phyloP scores from a whole-genome alignment of 2,113 vertebrate species.

The Pterocles gutturalis region DNA sequence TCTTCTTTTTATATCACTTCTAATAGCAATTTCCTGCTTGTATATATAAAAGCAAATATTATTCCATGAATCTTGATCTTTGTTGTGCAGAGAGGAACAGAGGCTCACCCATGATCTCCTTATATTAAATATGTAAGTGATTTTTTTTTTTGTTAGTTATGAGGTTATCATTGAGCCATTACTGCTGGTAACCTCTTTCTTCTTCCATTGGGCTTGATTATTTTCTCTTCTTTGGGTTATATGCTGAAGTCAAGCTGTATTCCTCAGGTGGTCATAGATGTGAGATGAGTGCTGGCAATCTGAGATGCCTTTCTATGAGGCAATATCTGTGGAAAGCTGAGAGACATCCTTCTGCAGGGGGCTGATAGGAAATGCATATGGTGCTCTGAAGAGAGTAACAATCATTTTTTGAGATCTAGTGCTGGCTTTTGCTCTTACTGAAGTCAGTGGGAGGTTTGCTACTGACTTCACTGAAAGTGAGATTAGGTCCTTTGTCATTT shows the following conservation, averaged over 20 bases:
- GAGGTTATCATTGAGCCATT: neutral
- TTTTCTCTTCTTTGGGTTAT: neutral
- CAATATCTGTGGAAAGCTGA: neutral
- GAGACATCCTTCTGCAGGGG: neutral
- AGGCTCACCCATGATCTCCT: neutral
- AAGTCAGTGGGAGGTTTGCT: neutral
- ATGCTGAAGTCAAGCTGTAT: neutral
- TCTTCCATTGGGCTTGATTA: neutral
- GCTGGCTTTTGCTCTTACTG: neutral
- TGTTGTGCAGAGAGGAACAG: neutral
- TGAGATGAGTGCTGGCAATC: neutral
- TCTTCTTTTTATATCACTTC: neutral
- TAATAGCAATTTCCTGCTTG: neutral
- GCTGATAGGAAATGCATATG: constrained; percentile 12
- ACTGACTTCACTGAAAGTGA: neutral
- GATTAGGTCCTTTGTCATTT: neutral
- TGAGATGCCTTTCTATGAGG: neutral
- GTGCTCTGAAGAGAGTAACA: neutral
- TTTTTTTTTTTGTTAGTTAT: neutral
- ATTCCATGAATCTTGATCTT: neutral
- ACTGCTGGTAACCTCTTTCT: neutral
- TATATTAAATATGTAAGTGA: neutral
- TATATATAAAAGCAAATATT: neutral
- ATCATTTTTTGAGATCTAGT: neutral
- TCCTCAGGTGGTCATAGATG: neutral